A percentile compares a stretch with the other conserved stretches of the same genome.
These are phyloP conservation scores for Leptinotarsa haldemani DNA, from an alignment of 2,888 invertebrate species.

Conservation along the genomic window DNA sequence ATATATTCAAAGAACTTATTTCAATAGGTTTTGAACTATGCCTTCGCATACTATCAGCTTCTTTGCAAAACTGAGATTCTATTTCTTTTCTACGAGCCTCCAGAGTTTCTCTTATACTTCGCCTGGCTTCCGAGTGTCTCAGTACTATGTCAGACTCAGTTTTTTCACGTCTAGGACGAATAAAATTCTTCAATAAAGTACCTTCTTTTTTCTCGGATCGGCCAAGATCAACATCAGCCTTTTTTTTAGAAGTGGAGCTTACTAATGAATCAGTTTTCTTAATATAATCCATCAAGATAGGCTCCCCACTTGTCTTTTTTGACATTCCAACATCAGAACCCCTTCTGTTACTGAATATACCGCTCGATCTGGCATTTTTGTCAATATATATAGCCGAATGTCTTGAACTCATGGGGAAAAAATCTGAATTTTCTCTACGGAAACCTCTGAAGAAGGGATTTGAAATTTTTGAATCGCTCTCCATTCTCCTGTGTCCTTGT, in stretches of 20 bases:
- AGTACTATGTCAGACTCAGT: constrained; percentile 89
- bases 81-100: constrained; percentile 67
- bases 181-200: constrained; percentile 61
- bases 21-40: constrained; percentile 67
- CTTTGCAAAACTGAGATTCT: constrained; percentile 64
- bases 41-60: constrained; percentile 65
- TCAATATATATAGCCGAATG: constrained; percentile 78
- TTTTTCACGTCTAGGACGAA: constrained; percentile 84
- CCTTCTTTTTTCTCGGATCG: constrained; percentile 41
- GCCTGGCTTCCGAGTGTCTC: constrained; percentile 71
- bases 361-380: constrained; percentile 73
- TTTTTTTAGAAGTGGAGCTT: constrained; percentile 58
- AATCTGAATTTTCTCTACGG: constrained; percentile 86
- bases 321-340: constrained; percentile 68
- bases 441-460: constrained; percentile 82
- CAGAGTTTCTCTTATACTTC: constrained; percentile 66
- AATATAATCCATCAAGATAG: constrained; percentile 77
- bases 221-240: constrained; percentile 28
- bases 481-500: constrained; percentile 76
- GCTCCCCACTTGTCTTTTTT: constrained; percentile 73
- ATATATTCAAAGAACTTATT: constrained; percentile 57
- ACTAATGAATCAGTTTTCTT: constrained; percentile 68
- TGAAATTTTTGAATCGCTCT: constrained; percentile 77
- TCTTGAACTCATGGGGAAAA: constrained; percentile 80
- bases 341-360: constrained; percentile 76